Conservation (phyloP, 2,888 invertebrate genomes). For the Elgonia sp. region DNA sequence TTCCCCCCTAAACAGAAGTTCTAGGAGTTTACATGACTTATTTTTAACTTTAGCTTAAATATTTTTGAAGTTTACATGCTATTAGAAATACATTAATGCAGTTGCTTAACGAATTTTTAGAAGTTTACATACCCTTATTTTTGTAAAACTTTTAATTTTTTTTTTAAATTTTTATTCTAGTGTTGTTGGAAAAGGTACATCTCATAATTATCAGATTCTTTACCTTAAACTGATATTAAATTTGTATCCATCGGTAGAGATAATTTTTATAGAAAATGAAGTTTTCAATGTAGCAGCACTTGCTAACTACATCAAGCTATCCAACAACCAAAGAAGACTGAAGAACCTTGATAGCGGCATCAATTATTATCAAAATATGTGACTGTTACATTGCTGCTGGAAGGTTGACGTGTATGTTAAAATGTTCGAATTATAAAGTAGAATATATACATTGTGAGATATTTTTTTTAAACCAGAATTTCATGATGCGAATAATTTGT, state of each 20-base stretch:
- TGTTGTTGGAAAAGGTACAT: no score
- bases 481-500: conserved; percentile 11
- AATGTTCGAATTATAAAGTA: conserved; percentile 30
- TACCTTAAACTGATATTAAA: conserved; percentile 27
- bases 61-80: no score
- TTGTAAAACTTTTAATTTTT: no score
- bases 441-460: conserved; percentile 15
- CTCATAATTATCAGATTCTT: neutral
- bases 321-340: conserved; percentile 89
- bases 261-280: conserved; percentile 28
- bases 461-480: conserved; percentile 26
- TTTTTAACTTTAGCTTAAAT: no score
- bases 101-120: no score
- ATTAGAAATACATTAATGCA: no score
- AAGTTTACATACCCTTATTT: no score
- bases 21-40: no score
- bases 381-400: conserved; percentile 79
- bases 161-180: no score
- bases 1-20: no score
- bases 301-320: conserved; percentile 87
- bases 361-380: conserved; percentile 83
- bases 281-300: conserved; percentile 47
- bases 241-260: conserved; percentile 19
- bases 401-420: conserved; percentile 57
- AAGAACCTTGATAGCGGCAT: conserved; percentile 86